Evolutionary conservation across 2,797 vertebrate genomes (phyloP).

Genomic region (Smutsia gigantea): DNA sequence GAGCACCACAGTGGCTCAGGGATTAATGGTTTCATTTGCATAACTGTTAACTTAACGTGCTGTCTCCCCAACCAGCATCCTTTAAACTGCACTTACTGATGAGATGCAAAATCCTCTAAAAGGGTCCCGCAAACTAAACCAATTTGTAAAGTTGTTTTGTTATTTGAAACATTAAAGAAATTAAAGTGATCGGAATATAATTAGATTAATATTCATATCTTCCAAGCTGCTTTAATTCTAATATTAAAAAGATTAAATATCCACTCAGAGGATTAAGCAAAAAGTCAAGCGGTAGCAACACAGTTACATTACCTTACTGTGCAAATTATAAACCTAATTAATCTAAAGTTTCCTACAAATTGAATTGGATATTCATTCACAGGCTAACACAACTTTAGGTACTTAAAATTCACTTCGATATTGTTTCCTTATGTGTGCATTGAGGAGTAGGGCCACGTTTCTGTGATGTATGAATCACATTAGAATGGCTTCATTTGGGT

Average conservation of each 20-base stretch:
- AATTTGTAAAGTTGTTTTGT: slow-evolving; percentile 89
- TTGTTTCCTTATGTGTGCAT: slow-evolving; percentile 63
- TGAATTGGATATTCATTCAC: slow-evolving; percentile 91
- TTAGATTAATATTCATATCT: slow-evolving; percentile 97
- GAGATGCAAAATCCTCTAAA: slow-evolving; percentile 90
- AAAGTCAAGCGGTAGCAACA: slow-evolving; percentile 89
- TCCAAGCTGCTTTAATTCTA: slow-evolving; percentile 95
- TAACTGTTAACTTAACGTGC: slow-evolving; percentile 86
- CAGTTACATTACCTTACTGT: slow-evolving; percentile 94
- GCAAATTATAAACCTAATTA: slow-evolving; percentile 95
- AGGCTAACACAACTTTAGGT: slow-evolving; percentile 80
- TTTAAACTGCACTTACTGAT: slow-evolving; percentile 88
- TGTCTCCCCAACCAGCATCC: slow-evolving; percentile 78
- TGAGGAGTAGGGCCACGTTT: slow-evolving; percentile 36
- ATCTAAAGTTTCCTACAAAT: slow-evolving; percentile 91
- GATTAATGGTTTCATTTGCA: slow-evolving; percentile 87
- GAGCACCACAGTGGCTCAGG: slow-evolving; percentile 51
- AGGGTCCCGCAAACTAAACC: slow-evolving; percentile 90
- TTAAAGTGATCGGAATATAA: slow-evolving; percentile 93
- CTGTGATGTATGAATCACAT: slow-evolving; percentile 67
- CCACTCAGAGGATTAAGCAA: slow-evolving; percentile 93
- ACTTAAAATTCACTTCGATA: slow-evolving; percentile 80
- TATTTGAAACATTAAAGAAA: slow-evolving; percentile 91
- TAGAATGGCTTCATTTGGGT: slow-evolving; percentile 81
- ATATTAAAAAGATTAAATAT: slow-evolving; percentile 97